These are phyloP conservation scores for Podargus strigoides DNA, from an alignment of 2,797 vertebrate genomes.

Conservation along the genomic window DNA sequence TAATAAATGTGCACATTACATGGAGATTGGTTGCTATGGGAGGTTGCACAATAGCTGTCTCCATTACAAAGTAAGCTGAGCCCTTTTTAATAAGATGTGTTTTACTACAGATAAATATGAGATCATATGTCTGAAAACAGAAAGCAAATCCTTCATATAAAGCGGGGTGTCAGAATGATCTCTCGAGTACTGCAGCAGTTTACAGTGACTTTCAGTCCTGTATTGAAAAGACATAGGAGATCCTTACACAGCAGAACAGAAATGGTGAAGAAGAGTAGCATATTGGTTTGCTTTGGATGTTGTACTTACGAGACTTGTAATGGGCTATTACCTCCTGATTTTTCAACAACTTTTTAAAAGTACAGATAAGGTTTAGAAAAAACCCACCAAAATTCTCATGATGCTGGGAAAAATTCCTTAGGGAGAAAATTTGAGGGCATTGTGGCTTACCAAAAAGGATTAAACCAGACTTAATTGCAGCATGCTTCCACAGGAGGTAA, in stretches of 20 bases:
- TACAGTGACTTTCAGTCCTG: not conserved
- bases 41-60: not conserved
- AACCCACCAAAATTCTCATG: not conserved
- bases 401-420: not conserved
- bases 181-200: not conserved
- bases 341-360: not conserved
- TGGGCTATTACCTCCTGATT: not conserved
- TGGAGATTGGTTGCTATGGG: not conserved
- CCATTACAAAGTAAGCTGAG: not conserved
- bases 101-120: not conserved
- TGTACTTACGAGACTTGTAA: not conserved
- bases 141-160: not conserved
- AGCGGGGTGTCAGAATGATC: not conserved
- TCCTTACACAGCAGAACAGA: not conserved
- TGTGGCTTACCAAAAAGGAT: not conserved
- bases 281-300: not conserved
- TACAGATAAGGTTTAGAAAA: not conserved
- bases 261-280: not conserved
- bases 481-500: not conserved
- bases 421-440: not conserved
- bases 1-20: not conserved
- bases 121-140: not conserved
- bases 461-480: not conserved
- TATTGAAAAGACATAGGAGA: not conserved
- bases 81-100: not conserved